Conservation (phyloP, 2,888 invertebrate species). For the Trisateles emortualis region DNA sequence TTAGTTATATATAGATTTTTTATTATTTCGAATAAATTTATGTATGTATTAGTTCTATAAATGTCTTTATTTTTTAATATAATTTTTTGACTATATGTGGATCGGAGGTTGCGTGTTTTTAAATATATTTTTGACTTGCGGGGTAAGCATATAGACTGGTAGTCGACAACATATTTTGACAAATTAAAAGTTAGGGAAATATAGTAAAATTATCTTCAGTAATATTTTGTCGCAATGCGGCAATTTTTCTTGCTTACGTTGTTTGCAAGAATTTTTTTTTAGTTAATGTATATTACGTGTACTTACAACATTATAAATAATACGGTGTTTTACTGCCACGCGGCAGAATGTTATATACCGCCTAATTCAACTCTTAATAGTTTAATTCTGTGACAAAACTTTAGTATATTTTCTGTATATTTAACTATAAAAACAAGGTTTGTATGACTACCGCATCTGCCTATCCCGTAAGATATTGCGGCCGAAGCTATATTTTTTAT, state of each 20-base stretch:
- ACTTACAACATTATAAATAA: too few relatives aligned
- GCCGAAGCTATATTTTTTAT: slow-evolving; percentile 37
- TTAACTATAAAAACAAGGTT: too few relatives aligned
- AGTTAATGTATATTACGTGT: too few relatives aligned
- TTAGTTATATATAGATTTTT: slow-evolving; percentile 58
- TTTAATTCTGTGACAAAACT: too few relatives aligned
- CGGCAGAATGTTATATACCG: too few relatives aligned
- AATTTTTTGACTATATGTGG: slow-evolving; percentile 47
- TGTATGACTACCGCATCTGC: not conserved
- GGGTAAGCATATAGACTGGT: slow-evolving; percentile 15
- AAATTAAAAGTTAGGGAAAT: not conserved
- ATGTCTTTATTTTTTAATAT: slow-evolving; percentile 60
- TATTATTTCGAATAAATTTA: slow-evolving; percentile 60
- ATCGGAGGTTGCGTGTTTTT: slow-evolving; percentile 32
- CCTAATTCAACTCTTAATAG: too few relatives aligned
- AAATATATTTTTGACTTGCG: slow-evolving; percentile 10
- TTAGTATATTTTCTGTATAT: too few relatives aligned
- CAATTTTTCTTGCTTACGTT: not conserved
- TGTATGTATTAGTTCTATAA: slow-evolving; percentile 45
- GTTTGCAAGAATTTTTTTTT: too few relatives aligned
- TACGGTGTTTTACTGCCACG: too few relatives aligned
- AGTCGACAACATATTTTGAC: not conserved
- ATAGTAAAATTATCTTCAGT: not conserved
- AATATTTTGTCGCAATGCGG: too few relatives aligned
- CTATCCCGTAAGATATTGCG: slow-evolving; percentile 11